These are phyloP conservation scores for Ramazzottius varieornatus DNA, from an alignment of 2,888 invertebrate species.

Conservation along the genomic window DNA sequence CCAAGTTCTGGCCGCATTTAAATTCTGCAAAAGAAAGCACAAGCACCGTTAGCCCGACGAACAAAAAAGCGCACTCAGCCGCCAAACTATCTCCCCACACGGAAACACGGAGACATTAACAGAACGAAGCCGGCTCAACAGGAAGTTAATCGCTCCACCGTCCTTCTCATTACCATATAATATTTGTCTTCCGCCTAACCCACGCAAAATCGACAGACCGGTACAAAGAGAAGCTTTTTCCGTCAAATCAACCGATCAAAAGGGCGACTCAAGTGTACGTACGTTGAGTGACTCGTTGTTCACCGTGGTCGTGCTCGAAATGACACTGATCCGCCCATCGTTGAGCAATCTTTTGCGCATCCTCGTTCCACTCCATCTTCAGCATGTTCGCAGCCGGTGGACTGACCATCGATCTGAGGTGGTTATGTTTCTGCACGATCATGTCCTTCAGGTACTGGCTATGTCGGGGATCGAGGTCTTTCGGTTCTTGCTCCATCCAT, in stretches of 20 bases:
- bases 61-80: too few species aligned
- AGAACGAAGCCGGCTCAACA: too few species aligned
- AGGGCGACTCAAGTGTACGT: not conserved
- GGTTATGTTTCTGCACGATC: not conserved
- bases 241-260: too few species aligned
- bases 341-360: not conserved
- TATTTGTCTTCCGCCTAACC: too few species aligned
- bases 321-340: not conserved
- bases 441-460: not conserved
- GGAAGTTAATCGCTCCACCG: too few species aligned
- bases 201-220: too few species aligned
- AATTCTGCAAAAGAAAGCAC: slow-evolving; percentile 1
- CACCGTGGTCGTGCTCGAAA: not conserved
- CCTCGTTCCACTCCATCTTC: slow-evolving; percentile 1
- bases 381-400: not conserved
- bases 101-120: too few species aligned
- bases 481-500: not conserved
- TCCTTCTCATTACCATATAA: too few species aligned
- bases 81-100: too few species aligned
- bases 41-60: too few species aligned
- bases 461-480: not conserved
- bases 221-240: too few species aligned
- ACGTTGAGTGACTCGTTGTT: not conserved
- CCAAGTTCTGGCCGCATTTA: slow-evolving; percentile 2
- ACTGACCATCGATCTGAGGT: not conserved